Base-by-base conservation (phyloP, 2,888 invertebrate species). In the Eristalinus sepulchralis region DNA sequence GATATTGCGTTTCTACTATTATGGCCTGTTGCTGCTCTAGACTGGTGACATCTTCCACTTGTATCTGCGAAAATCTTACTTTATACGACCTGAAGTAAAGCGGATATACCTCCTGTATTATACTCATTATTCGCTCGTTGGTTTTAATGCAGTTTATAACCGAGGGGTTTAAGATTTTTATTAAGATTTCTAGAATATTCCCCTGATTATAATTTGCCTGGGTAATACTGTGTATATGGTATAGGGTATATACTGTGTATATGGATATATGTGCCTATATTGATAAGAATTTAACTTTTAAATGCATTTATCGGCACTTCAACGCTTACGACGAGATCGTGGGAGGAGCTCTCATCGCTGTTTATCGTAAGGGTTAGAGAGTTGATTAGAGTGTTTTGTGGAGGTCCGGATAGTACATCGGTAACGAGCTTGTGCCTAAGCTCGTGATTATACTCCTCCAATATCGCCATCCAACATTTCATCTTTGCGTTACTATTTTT, bases 401-500 rank as follows among this genome's bases (percentile, higher is more conserved):
- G 60, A 6, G 5, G 1, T 13, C 60, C 2, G 5, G 60, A 60
- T 2, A 60, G 60, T n/a, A 27, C 60, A 60, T 60, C 60, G 22
- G 60, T 27, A 11, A 60, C 60, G 20, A 22, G 63, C 22, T 63
- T 63, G 22, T 63, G 36, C 0, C 17, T 13, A 1, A 63, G 17
- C 17, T 34, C 39, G 33, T 63, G 34, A 33, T 63, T 63, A 31
- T 63, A 63, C 34, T 63, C 87, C 22, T 87, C 36, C 1, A 87
- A n/a, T 5, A 76, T 83, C 1, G 80, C 63, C 24, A 83, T 87
- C 87, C 34, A 62, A n/a, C 33, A 11, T 62, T 62, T 62, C 83
- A 79, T 79, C 64, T 80, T 70, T 1, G 27, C 22, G 55, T 84
- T 79, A 6, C 59, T 81, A 11, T 85, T 80, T 71, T 84, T 80